Percentiles rank a stretch among this genome's conserved stretches.
phyloP scores from a whole-genome alignment of 2,113 vertebrate genomes.

The Thamnaconus septentrionalis region DNA sequence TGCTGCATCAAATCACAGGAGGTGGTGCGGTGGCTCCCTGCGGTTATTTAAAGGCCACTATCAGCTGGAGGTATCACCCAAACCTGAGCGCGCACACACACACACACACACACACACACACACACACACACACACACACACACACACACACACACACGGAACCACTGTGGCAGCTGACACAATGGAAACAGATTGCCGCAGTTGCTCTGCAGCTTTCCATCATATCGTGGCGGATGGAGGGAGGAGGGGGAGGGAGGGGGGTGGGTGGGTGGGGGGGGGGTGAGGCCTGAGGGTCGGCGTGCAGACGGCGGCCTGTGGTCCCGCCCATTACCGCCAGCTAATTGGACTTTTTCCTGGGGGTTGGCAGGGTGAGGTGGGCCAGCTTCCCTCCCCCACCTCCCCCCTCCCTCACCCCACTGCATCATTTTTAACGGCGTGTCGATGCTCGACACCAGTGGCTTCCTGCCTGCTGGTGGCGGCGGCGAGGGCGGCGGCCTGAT shows the following conservation, averaged over 20 bases:
- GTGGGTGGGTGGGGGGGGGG: constrained; percentile 50
- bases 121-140: neutral
- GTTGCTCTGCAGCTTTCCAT: constrained; percentile 54
- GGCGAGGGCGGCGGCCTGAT: neutral
- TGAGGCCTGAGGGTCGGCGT: constrained; percentile 59
- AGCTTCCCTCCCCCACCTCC: constrained; percentile 45
- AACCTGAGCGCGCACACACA: neutral
- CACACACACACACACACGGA: neutral
- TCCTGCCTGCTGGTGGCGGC: constrained; percentile 20
- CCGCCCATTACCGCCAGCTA: constrained; percentile 64
- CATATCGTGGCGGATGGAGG: constrained; percentile 28
- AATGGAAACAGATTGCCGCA: constrained; percentile 63
- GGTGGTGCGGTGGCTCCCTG: constrained; percentile 24
- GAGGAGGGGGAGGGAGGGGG: constrained; percentile 47
- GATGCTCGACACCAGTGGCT: constrained; percentile 25
- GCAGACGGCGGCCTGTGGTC: constrained; percentile 49
- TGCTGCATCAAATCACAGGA: constrained; percentile 12
- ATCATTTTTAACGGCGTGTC: constrained; percentile 55
- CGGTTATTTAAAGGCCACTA: constrained; percentile 32
- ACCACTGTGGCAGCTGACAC: constrained; percentile 59
- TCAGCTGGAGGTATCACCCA: constrained; percentile 1
- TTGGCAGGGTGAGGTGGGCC: constrained; percentile 54
- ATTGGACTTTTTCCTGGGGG: constrained; percentile 73
- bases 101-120: too few relatives aligned
- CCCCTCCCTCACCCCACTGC: neutral